Evolutionary conservation across 2,888 invertebrate species (phyloP), one percentile per base, ranked within the genome.

Genomic region (Epirrhoe tristata): DNA sequence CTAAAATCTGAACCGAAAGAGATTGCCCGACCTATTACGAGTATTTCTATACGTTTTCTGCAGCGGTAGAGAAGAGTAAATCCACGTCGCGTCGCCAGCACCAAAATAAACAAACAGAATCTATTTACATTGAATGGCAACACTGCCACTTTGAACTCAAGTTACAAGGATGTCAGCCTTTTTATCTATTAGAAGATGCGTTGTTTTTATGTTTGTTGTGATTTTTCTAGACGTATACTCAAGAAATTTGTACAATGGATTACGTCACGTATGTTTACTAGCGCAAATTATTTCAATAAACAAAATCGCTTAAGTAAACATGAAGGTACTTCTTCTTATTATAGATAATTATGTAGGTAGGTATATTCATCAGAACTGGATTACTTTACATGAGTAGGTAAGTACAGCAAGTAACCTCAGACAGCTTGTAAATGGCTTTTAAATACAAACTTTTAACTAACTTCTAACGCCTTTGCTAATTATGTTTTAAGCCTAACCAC

Each of bases 1-100:
- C 34, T 34, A 7, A 34, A 34, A 34, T 7, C 34, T 7, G 34
- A 34, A 34, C 34, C 34, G 6, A 34, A 34, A 34, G 34, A 34
- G 34, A 34, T 34, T 34, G 34, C 34, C 10, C 12, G 12, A 43
- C 8, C 39, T 43, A 24, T 16, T 50, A n/a, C n/a, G n/a, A n/a
- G n/a, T n/a, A 55, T 10, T 48, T 61, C 36, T 17, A 36, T 14
- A 56, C 3, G 10, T 52, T 63, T 63, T 58, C 6, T 58, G 24
- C 54, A 39, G 16, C 46, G 10, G 48, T 48, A 48, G 6, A 6
- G 48, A 43, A 43, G 12, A 1, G 39, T 8, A 43, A 12, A 66
- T 77, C 80, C 82, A 79, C 78, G 84, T 82, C 83, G 82, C 81
- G 81, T 81, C 82, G 69, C 69, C 74, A 65, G 63, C 70, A 76